These are phyloP conservation scores for Noctua janthina DNA, from an alignment of 2,888 invertebrate genomes.

Conservation along the genomic window DNA sequence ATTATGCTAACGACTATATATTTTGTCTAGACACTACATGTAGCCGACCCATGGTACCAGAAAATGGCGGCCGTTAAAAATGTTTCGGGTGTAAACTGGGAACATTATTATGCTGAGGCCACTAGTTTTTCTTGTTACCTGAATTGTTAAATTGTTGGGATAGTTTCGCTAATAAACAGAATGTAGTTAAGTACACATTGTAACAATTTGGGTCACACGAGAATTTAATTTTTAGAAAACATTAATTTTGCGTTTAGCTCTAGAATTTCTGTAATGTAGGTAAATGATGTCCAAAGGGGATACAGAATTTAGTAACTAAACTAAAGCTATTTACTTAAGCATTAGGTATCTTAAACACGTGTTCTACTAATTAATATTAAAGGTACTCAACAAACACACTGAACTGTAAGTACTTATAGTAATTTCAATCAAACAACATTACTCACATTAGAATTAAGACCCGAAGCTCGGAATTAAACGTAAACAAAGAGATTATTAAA, in stretches of 20 bases:
- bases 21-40: conserved; percentile 57
- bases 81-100: conserved; percentile 62
- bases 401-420: conserved; percentile 52
- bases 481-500: conserved; percentile 78
- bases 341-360: conserved; percentile 4
- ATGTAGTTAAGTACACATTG: conserved; percentile 24
- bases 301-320: not conserved
- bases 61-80: conserved; percentile 65
- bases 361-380: conserved; percentile 26
- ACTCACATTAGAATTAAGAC: conserved; percentile 68
- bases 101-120: conserved; percentile 44
- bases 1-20: conserved; percentile 74
- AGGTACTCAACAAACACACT: conserved; percentile 18
- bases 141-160: conserved; percentile 55
- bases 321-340: not conserved
- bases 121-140: conserved; percentile 57
- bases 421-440: conserved; percentile 66
- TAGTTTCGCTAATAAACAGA: conserved; percentile 50
- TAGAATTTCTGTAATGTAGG: not conserved
- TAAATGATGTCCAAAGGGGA: not conserved
- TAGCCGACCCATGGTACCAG: conserved; percentile 48
- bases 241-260: not conserved
- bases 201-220: conserved; percentile 26
- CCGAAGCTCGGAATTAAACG: conserved; percentile 72
- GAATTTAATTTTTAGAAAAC: conserved; percentile 16